A percentile compares a stretch with the other conserved stretches of the same genome.
phyloP scores from a whole-genome alignment of 2,113 vertebrate genomes.

The Xyliphius kryptos region DNA sequence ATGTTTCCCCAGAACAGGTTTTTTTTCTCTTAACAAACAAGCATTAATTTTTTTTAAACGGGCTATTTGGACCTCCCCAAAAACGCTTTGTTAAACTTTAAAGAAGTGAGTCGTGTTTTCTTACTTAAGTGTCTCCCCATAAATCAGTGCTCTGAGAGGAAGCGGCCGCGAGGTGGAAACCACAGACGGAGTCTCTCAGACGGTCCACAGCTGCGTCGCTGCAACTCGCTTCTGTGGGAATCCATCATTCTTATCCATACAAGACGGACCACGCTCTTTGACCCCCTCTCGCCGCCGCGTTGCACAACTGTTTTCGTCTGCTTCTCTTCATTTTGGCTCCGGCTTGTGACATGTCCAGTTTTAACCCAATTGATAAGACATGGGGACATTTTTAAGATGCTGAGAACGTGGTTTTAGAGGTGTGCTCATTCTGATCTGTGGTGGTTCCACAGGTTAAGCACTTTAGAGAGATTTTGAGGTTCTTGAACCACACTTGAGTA shows the following conservation, averaged over 20 bases:
- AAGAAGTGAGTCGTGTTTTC: too few relatives aligned
- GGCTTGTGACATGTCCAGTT: constrained; percentile 45
- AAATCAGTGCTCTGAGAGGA: too few relatives aligned
- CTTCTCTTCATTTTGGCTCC: constrained; percentile 52
- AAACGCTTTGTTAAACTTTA: too few relatives aligned
- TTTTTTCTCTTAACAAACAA: constrained; percentile 27
- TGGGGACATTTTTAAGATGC: not conserved
- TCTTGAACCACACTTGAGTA: too few relatives aligned
- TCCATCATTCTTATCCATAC: constrained; percentile 36
- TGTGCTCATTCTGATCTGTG: not conserved
- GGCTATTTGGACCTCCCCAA: too few relatives aligned
- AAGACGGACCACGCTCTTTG: constrained; percentile 41
- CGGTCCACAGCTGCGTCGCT: too few relatives aligned
- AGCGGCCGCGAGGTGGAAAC: too few relatives aligned
- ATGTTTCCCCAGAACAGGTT: not conserved
- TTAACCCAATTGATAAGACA: constrained; percentile 39
- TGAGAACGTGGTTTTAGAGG: constrained; percentile 45
- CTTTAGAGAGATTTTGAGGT: too few relatives aligned
- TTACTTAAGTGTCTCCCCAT: too few relatives aligned
- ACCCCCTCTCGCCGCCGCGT: constrained; percentile 35
- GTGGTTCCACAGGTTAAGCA: too few relatives aligned
- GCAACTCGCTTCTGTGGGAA: constrained; percentile 44
- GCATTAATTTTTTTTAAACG: too few relatives aligned
- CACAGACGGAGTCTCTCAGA: too few relatives aligned
- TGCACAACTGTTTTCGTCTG: constrained; percentile 33